These are phyloP conservation scores for Myrmecobius fasciatus DNA, from an alignment of 2,113 vertebrate species.

Conservation along the genomic window DNA sequence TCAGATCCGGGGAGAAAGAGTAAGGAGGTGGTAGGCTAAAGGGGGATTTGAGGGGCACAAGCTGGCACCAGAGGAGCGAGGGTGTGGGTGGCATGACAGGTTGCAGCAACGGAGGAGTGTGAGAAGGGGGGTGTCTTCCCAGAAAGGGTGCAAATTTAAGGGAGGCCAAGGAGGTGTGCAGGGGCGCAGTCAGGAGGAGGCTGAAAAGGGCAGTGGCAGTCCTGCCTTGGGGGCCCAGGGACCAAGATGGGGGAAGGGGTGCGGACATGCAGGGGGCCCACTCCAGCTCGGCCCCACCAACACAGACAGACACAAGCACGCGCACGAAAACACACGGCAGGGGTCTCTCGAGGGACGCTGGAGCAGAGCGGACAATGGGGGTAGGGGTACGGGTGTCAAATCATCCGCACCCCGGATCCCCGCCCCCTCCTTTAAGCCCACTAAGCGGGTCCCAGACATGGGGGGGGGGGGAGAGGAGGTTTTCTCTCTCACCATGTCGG, in stretches of 20 bases:
- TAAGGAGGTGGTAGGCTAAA: background rate
- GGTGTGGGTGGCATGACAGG: background rate
- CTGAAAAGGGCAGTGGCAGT: conserved; percentile 2
- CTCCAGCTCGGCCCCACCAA: background rate
- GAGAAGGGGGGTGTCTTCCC: background rate
- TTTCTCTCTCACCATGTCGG: conserved; percentile 75
- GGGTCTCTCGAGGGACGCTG: conserved; percentile 44
- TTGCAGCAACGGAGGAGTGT: background rate
- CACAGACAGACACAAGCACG: no score
- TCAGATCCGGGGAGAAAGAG: background rate
- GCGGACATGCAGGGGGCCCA: background rate
- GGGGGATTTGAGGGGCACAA: background rate
- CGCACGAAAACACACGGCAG: background rate
- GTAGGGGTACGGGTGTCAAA: background rate
- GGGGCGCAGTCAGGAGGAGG: background rate
- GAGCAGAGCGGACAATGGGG: no score
- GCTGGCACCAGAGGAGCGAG: background rate
- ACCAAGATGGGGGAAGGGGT: background rate
- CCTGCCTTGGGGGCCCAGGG: background rate
- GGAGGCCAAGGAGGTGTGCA: no score
- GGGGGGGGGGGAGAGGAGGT: background rate
- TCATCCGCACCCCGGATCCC: background rate
- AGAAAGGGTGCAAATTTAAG: background rate
- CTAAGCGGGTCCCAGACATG: background rate
- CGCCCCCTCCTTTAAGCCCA: conserved; percentile 4